Evolutionary conservation across 2,888 invertebrate species (phyloP).

Genomic region (Philereme vetulata): DNA sequence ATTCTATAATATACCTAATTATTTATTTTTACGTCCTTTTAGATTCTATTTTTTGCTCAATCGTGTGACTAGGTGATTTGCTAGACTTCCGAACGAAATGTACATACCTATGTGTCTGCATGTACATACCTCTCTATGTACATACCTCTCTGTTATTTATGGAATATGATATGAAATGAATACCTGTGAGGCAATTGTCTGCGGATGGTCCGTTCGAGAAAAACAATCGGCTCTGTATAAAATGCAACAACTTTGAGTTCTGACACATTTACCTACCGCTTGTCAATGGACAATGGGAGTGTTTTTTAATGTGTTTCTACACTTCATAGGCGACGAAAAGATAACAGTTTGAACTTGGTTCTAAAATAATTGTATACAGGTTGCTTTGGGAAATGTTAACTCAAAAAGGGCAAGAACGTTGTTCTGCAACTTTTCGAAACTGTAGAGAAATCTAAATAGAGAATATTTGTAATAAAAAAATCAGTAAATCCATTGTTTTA

Average conservation of each 20-base stretch:
- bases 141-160: neutral
- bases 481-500: too few species aligned
- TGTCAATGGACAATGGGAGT: constrained; percentile 6
- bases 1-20: constrained; percentile 33
- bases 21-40: constrained; percentile 54
- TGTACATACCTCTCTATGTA: too few species aligned
- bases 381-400: too few species aligned
- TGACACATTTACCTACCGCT: neutral
- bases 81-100: constrained; percentile 46
- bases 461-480: too few species aligned
- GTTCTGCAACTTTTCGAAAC: too few species aligned
- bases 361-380: too few species aligned
- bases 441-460: too few species aligned
- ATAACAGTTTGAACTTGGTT: too few species aligned
- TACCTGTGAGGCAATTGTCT: neutral
- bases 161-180: neutral
- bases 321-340: too few species aligned
- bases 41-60: constrained; percentile 66
- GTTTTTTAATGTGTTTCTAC: too few species aligned
- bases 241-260: neutral
- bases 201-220: neutral
- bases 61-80: constrained; percentile 57
- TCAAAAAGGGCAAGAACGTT: too few species aligned
- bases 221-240: constrained; percentile 5
- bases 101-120: constrained; percentile 13